Conservation (phyloP, 2,888 invertebrate genomes). For the Trisateles emortualis region DNA sequence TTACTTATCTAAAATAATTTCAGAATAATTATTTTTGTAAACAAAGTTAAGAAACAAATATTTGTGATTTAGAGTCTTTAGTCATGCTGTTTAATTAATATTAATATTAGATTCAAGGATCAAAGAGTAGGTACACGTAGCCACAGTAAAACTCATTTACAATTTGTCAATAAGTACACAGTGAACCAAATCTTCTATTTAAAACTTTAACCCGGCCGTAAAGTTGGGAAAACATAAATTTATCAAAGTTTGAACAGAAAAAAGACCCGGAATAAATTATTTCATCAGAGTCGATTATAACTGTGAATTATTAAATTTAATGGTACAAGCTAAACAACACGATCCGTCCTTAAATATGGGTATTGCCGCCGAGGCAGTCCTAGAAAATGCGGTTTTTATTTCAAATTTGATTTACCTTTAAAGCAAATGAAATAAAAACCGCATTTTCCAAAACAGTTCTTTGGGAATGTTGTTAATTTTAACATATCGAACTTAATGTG, state of each 20-base stretch:
- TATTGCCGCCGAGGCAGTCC: no score
- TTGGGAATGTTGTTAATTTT: no score
- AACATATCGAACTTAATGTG: no score
- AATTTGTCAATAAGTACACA: conserved; percentile 34
- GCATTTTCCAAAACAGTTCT: no score
- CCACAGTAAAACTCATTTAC: conserved; percentile 12
- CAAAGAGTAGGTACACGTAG: no score
- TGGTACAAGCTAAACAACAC: no score
- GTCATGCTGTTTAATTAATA: conserved; percentile 22
- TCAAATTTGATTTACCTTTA: no score
- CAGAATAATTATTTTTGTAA: conserved; percentile 27
- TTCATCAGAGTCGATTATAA: not conserved
- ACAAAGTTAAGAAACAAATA: conserved; percentile 18
- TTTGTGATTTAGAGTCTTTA: conserved; percentile 5
- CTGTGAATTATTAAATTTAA: not conserved
- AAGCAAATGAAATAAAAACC: no score
- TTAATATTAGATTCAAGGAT: conserved; percentile 18
- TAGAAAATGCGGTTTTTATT: no score
- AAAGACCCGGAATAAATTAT: not conserved
- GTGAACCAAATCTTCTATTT: conserved; percentile 14
- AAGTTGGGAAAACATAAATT: conserved; percentile 11
- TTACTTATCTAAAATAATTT: no score
- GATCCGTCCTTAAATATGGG: no score
- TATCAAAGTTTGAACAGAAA: conserved; percentile 2
- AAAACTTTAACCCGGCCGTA: conserved; percentile 12